A percentile compares a stretch with the other conserved stretches of the same genome.
These are phyloP conservation scores for Rhagonycha fulva DNA, from an alignment of 2,888 invertebrate species.

Conservation along the genomic window DNA sequence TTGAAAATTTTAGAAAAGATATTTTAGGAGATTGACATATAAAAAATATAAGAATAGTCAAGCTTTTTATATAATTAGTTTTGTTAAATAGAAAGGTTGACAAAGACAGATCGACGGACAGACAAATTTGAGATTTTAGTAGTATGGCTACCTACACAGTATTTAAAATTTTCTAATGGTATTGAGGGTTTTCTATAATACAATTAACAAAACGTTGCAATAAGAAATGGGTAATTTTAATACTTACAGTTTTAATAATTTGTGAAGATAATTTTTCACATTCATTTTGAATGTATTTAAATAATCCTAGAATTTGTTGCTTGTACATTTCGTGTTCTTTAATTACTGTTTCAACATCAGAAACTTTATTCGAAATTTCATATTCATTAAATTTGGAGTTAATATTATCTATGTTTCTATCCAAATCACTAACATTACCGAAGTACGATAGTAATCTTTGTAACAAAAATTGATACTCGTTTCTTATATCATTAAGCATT, in stretches of 20 bases:
- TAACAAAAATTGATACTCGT: conserved; percentile 72
- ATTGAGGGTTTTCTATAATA: background rate
- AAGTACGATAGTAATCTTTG: conserved; percentile 73
- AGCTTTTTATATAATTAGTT: no score
- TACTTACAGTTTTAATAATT: conserved; percentile 64
- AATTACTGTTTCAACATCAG: conserved; percentile 60
- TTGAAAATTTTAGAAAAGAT: no score
- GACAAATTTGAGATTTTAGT: no score
- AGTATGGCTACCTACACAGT: background rate
- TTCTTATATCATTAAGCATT: conserved; percentile 67
- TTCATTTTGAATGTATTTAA: conserved; percentile 68
- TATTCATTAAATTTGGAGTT: conserved; percentile 55
- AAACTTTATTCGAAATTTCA: conserved; percentile 54
- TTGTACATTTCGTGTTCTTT: conserved; percentile 68
- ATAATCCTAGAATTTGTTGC: conserved; percentile 67
- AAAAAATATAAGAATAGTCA: no score
- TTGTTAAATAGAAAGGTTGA: no score
- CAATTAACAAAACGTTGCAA: no score
- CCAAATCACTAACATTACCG: conserved; percentile 66
- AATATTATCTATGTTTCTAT: conserved; percentile 63
- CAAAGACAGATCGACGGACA: no score
- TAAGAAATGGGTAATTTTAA: background rate
- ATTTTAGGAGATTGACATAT: no score
- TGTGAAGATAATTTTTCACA: conserved; percentile 69
- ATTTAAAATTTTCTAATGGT: conserved; percentile 37